Evolutionary conservation across 1,140 invertebrate genomes (phyloP), one percentile per base, ranked within the genome.

Genomic region (Euwallacea similis): DNA sequence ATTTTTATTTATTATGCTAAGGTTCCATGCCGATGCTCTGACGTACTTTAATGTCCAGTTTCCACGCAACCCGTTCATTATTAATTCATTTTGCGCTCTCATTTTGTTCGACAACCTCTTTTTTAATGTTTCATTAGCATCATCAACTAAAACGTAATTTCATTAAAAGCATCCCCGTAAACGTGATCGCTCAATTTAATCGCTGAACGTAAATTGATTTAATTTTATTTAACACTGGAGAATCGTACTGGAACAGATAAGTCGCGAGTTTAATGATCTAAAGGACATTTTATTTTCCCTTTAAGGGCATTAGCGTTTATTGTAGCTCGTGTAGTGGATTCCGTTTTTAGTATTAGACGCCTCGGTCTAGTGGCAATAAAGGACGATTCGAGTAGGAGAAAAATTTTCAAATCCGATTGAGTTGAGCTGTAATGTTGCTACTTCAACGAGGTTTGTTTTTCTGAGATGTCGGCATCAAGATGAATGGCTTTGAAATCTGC

Each of bases 241-340:
- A 15, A 33, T 71, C 53, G 61, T 59, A 62, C 10, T 43, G 55
- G 42, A 71, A 64, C 69, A 47, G 44, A 71, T 64, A 71, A 71
- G 54, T 71, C 53, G 55, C 53, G 42, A 59, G 56, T 69, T 69
- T 69, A 69, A 69, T 60, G 61, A 71, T 54, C 69, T 44, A 55
- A 50, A 64, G 11, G 53, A 21, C n/a, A 55, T 71, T 71, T 71
- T 65, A 58, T 71, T 65, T 65, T 62, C 42, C 61, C 56, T 73
- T 73, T 69, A 47, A 69, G 16, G 46, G 66, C 44, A 42, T 59
- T 54, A 69, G 42, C 42, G 66, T 56, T 66, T 56, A 56, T 66
- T 56, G 62, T 53, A 53, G 62, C 62, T n/a, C 21, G 8, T 53
- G 46, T 53, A 53, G 33, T 54, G 41, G 47, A 65, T 65, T 65